Evolutionary conservation across 2,888 invertebrate genomes (phyloP).

Genomic region (Isoperla grammatica): DNA sequence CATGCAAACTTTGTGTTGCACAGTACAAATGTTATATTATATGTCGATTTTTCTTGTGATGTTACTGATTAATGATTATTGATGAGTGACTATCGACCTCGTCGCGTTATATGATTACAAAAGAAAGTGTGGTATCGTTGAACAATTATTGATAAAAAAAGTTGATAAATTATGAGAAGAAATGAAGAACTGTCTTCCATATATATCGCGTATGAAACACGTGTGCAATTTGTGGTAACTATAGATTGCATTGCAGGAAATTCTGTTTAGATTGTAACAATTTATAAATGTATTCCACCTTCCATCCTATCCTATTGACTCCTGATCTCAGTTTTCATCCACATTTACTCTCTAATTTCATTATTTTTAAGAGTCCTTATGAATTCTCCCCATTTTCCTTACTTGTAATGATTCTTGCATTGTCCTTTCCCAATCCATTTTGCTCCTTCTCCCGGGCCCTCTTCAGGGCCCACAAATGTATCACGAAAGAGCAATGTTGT

Average conservation of each 20-base stretch:
- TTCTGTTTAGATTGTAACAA: background rate
- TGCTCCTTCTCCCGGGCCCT: conserved; percentile 18
- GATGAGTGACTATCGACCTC: conserved; percentile 19
- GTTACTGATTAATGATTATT: conserved; percentile 14
- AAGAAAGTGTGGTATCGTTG: background rate
- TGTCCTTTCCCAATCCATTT: background rate
- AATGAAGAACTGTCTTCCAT: conserved; percentile 13
- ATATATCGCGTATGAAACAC: no score
- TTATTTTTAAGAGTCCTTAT: background rate
- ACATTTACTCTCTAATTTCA: background rate
- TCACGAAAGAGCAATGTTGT: conserved; percentile 21
- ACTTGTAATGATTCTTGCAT: background rate
- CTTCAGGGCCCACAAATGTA: conserved; percentile 25
- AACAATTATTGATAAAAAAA: conserved; percentile 16
- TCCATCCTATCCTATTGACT: background rate
- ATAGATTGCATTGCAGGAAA: background rate
- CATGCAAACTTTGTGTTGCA: conserved; percentile 16
- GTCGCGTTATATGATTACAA: conserved; percentile 6
- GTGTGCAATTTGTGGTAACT: no score
- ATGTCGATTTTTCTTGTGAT: no score
- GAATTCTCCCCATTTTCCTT: conserved; percentile 7
- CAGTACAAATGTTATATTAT: conserved; percentile 24
- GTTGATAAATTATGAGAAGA: conserved; percentile 2
- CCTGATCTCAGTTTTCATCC: background rate
- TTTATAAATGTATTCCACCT: background rate